These are phyloP conservation scores for Epistrophe grossulariae DNA, from an alignment of 2,888 invertebrate species.

Conservation along the genomic window DNA sequence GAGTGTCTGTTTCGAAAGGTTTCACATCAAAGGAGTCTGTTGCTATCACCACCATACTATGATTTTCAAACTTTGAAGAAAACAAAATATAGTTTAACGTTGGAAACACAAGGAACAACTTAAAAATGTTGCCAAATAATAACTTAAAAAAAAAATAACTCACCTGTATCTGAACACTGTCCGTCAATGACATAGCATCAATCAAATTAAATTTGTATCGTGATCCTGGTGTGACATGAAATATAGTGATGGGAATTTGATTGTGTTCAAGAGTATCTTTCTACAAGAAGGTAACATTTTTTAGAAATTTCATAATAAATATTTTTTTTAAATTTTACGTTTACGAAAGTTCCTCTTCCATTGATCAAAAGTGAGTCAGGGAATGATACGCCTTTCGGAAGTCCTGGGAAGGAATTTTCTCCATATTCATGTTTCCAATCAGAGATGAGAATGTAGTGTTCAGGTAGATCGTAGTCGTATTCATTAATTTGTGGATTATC, in stretches of 20 bases:
- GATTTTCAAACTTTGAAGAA: conserved; percentile 79
- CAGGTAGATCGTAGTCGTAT: conserved; percentile 89
- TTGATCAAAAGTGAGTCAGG: conserved; percentile 80
- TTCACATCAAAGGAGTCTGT: conserved; percentile 80
- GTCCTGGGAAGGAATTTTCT: conserved; percentile 79
- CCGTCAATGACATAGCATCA: conserved; percentile 80
- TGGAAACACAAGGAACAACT: too few species aligned
- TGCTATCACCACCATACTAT: conserved; percentile 80
- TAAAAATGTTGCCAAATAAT: too few species aligned
- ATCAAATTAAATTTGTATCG: conserved; percentile 82
- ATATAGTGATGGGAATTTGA: conserved; percentile 78
- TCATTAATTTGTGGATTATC: conserved; percentile 85
- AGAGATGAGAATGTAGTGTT: conserved; percentile 89
- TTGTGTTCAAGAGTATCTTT: conserved; percentile 36
- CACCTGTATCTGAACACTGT: conserved; percentile 81
- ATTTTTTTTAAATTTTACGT: conserved; percentile 69
- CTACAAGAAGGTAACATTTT: background rate
- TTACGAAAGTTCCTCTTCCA: conserved; percentile 78
- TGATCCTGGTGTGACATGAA: conserved; percentile 78
- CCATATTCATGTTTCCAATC: conserved; percentile 91
- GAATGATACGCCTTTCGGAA: conserved; percentile 75
- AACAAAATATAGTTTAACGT: too few species aligned
- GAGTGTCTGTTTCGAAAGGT: conserved; percentile 78
- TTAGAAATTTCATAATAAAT: too few species aligned
- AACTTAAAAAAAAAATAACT: background rate